A percentile compares a stretch with the other conserved stretches of the same genome.
Evolutionary conservation across 2,888 invertebrate species (phyloP).

Genomic region (Sarcophaga subvicina): DNA sequence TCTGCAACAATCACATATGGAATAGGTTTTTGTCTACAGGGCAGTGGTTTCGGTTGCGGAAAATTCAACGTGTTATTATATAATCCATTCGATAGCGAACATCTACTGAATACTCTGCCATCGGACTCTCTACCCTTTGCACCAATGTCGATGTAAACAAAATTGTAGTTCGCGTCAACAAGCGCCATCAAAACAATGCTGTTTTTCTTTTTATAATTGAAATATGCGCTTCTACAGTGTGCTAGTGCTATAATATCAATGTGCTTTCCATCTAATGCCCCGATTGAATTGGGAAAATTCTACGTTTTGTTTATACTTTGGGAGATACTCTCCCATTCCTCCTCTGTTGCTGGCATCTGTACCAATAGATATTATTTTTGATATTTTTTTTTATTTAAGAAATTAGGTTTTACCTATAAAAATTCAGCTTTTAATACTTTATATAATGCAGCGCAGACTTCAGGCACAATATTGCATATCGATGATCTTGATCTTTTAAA

Average conservation of each 20-base stretch:
- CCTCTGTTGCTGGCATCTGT: conserved; percentile 26
- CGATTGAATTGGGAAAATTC: conserved; percentile 4
- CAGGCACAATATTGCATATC: neutral
- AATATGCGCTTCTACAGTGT: no score
- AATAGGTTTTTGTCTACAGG: no score
- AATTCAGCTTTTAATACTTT: no score
- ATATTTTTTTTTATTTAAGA: neutral
- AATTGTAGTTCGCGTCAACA: conserved; percentile 7
- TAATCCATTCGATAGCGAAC: neutral
- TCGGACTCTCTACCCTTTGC: conserved; percentile 28
- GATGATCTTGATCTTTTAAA: conserved; percentile 6
- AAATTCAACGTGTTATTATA: neutral
- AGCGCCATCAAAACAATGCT: conserved; percentile 34
- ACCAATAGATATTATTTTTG: conserved; percentile 6
- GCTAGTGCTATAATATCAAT: no score
- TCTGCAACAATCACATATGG: no score
- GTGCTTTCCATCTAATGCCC: no score
- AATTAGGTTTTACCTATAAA: conserved; percentile 14
- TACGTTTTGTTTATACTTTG: conserved; percentile 16
- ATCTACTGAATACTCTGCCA: conserved; percentile 3
- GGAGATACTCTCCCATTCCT: conserved; percentile 24
- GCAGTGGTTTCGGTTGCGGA: no score
- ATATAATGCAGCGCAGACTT: no score
- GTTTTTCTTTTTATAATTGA: conserved; percentile 37
- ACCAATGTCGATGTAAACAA: no score